A percentile compares a stretch with the other conserved stretches of the same genome.
phyloP scores from a whole-genome alignment of 2,888 invertebrate genomes.

The Sinodicranocentrus sp. region DNA sequence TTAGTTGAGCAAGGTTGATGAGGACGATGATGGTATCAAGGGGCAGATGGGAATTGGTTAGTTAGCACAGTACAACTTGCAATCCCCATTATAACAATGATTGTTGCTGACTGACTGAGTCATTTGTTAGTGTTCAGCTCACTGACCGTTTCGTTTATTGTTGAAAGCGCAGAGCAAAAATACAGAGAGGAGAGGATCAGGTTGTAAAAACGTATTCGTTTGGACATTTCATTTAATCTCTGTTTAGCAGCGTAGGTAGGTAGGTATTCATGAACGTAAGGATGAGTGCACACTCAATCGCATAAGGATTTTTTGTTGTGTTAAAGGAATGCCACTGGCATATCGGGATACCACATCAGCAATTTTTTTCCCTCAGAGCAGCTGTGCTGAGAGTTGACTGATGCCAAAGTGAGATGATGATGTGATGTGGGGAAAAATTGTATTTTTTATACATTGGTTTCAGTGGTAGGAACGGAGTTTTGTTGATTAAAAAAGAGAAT shows the following conservation, averaged over 20 bases:
- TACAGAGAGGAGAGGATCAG: not conserved
- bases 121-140: slow-evolving; percentile 20
- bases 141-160: slow-evolving; percentile 24
- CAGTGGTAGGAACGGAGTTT: not conserved
- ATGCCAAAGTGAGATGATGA: not conserved
- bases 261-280: not conserved
- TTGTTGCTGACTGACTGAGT: slow-evolving; percentile 8
- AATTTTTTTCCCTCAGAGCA: not conserved
- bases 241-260: too few relatives aligned
- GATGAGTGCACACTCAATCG: not conserved
- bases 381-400: not conserved
- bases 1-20: not conserved
- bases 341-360: not conserved
- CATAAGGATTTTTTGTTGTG: slow-evolving; percentile 5
- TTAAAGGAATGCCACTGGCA: not conserved
- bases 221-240: too few relatives aligned
- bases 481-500: slow-evolving; percentile 37
- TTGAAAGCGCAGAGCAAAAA: too few relatives aligned
- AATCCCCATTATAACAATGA: not conserved
- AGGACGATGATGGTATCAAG: slow-evolving; percentile 1
- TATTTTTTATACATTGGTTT: not conserved
- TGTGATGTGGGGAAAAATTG: not conserved
- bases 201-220: too few relatives aligned
- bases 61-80: slow-evolving; percentile 23
- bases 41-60: not conserved